Base-by-base conservation (phyloP, 2,888 invertebrate genomes). In the Baccha elongata region DNA sequence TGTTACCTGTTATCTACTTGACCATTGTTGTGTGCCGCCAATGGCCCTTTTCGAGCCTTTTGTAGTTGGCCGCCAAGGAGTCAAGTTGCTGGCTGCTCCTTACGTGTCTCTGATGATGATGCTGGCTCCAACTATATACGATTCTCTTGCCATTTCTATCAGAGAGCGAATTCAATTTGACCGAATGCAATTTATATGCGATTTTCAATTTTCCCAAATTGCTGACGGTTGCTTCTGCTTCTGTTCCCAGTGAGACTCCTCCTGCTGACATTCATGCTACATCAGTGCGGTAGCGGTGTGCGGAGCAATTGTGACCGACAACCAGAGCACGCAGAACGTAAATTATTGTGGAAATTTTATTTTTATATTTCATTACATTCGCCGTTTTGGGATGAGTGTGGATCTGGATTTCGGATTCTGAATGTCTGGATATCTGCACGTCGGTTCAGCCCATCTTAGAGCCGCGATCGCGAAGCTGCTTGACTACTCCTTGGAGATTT, bases 181-280 rank as follows among this genome's bases (percentile, higher is more conserved):
- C 78, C 83, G 78, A 83, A 78, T 78, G 72, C 73, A 83, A 83
- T 83, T 83, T 83, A 83, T 83, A 68, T 83, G 62, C 83, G 78
- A 83, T 83, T 83, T 83, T 83, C 83, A 83, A 83, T 83, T 83
- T 83, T 78, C 78, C 78, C 78, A 83, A 83, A 83, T 83, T 83
- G 83, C 83, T 55, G 62, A 23, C 26, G 55, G 64, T 19, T 60
- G 68, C 55, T 55, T 3, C 40, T 40, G 71, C 62, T 74, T 74
- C 74, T 75, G 71, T 75, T 81, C 75, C 81, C 71, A 71, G 44
- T 4, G 21, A 44, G 44, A 44, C 60, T 60, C 60, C 42, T 60
- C 44, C 60, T 44, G 11, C 60, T 60, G 60, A 60, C 17, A 60
- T 7, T 15, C 60, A 17, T 29, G 17, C n/a, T 60, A 17, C 60